These are phyloP conservation scores for Dunckerocampus dactyliophorus DNA, from an alignment of 2,113 vertebrate species.

Conservation along the genomic window DNA sequence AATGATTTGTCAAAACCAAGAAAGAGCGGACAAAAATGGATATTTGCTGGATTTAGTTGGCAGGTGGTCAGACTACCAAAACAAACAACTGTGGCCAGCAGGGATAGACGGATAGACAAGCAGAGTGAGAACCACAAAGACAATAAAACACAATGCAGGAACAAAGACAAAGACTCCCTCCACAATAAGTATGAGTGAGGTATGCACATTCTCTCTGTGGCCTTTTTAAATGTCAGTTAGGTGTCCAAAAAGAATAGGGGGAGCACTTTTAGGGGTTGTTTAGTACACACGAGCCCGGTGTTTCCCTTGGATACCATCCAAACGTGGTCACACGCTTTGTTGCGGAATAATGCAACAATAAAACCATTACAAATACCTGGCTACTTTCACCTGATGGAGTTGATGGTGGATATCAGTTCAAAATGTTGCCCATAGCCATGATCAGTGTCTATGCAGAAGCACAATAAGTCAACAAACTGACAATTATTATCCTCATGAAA, in stretches of 20 bases:
- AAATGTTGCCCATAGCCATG: no score
- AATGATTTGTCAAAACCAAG: not conserved
- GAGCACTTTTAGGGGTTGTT: slow-evolving; percentile 1
- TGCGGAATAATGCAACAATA: not conserved
- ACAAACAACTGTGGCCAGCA: slow-evolving; percentile 3
- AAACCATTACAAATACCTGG: not conserved
- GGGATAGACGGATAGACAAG: not conserved
- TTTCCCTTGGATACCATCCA: slow-evolving; percentile 7
- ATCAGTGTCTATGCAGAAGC: no score
- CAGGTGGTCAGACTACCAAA: slow-evolving; percentile 5
- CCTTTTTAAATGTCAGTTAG: slow-evolving; percentile 1
- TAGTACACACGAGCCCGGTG: not conserved
- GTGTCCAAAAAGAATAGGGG: slow-evolving; percentile 1
- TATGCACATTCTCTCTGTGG: slow-evolving; percentile 1
- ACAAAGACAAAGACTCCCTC: not conserved
- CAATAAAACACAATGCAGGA: not conserved
- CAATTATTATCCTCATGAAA: no score
- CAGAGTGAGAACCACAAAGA: not conserved
- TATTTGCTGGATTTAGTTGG: slow-evolving; percentile 1
- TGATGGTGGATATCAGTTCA: no score
- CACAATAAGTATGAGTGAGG: slow-evolving; percentile 10
- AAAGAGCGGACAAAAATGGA: not conserved
- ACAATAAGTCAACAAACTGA: no score
- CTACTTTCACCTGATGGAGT: not conserved
- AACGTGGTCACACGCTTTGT: not conserved